These are phyloP conservation scores for Cristatella mucedo DNA, from an alignment of 2,888 invertebrate species.

Conservation along the genomic window DNA sequence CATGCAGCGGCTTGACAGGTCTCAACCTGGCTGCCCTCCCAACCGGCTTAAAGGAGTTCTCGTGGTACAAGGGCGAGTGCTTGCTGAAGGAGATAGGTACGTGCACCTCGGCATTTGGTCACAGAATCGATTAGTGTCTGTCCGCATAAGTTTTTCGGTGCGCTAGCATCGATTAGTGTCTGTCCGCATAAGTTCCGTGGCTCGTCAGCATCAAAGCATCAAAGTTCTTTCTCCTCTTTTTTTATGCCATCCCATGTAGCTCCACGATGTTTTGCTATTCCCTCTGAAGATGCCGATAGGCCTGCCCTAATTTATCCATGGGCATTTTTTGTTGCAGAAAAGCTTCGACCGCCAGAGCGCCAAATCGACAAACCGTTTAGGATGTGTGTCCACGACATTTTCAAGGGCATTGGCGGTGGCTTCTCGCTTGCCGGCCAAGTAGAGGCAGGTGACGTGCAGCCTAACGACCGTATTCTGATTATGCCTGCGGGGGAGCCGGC, in stretches of 20 bases:
- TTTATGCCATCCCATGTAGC: too few relatives aligned
- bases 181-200: too few relatives aligned
- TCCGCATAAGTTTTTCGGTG: too few relatives aligned
- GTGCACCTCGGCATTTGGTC: constrained; percentile 10
- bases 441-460: constrained; percentile 71
- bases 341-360: constrained; percentile 55
- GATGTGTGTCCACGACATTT: constrained; percentile 74
- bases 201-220: too few relatives aligned
- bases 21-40: constrained; percentile 68
- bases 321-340: constrained; percentile 19
- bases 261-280: too few relatives aligned
- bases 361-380: constrained; percentile 74
- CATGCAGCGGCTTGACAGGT: constrained; percentile 88
- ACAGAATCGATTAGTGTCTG: too few relatives aligned
- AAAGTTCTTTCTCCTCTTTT: too few relatives aligned
- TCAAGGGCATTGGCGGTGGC: constrained; percentile 61
- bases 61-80: constrained; percentile 67
- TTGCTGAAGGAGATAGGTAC: constrained; percentile 66
- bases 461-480: constrained; percentile 69
- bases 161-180: too few relatives aligned
- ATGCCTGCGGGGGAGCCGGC: constrained; percentile 69
- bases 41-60: constrained; percentile 45
- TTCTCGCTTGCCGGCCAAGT: constrained; percentile 77
- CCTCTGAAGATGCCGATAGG: too few relatives aligned
- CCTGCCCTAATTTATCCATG: too few relatives aligned